phyloP scores from a whole-genome alignment of 2,797 vertebrate genomes.

The Cichlasoma orientale region DNA sequence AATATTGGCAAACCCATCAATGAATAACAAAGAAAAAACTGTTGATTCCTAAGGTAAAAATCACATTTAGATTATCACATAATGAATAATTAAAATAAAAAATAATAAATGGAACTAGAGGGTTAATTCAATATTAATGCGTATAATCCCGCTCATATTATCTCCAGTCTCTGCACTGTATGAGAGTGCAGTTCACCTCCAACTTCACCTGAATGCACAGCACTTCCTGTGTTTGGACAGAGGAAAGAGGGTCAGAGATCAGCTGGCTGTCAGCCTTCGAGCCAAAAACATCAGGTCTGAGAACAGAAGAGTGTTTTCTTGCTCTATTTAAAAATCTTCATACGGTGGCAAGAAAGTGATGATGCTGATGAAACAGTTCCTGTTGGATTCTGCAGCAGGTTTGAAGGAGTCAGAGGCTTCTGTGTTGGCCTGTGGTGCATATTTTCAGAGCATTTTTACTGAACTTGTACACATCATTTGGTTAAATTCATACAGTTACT shows the following conservation, averaged over 20 bases:
- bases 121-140: background rate
- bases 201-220: background rate
- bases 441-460: background rate
- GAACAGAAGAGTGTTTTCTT: background rate
- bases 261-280: background rate
- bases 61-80: background rate
- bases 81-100: too few relatives aligned
- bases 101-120: background rate
- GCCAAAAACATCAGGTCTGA: background rate
- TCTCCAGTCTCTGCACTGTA: background rate
- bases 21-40: too few relatives aligned
- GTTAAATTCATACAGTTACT: background rate
- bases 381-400: background rate
- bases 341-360: background rate
- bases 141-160: background rate
- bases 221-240: conserved; percentile 23
- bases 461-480: background rate
- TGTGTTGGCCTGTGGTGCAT: background rate
- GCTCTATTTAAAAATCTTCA: background rate
- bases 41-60: background rate
- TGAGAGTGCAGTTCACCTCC: background rate
- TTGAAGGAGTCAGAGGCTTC: background rate
- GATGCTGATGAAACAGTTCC: background rate
- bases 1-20: too few relatives aligned
- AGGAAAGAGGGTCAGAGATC: background rate